Evolutionary conservation across 2,113 vertebrate genomes (phyloP), one percentile per base, ranked within the genome.

Genomic region (Triplophysa dalaica): DNA sequence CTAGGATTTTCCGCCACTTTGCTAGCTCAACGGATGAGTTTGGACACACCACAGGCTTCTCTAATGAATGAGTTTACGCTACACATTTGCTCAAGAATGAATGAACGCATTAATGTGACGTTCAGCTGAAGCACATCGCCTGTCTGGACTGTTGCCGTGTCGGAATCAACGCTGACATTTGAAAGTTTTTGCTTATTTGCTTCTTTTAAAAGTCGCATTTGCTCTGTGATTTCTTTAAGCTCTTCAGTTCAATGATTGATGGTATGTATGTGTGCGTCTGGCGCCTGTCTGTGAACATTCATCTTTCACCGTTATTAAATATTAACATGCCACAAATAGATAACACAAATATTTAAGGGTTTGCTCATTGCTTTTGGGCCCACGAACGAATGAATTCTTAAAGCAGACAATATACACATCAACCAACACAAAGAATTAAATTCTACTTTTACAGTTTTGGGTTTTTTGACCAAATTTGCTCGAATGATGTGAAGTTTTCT

Each of bases 1-100:
- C 33, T 24, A 9, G 72, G 58, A 75, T 75, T 75, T 75, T 75
- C 70, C 16, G 58, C 38, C 72, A 75, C 58, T 75, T 75, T 62
- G 17, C 38, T 16, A 62, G 41, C 5, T 61, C 50, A 52, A 76
- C 50, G 61, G 45, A 76, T 50, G 24, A 33, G 60, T 76, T 33
- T 38, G 45, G 19, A 76, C 43, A 74, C 70, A 3, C 56, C 13
- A n/a, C 33, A 8, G 56, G 56, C 56, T 74, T 38, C n/a, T 21
- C 50, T 60, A 61, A 74, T 74, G 56, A 74, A 60, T 0, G 5
- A 16, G 72, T 22, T 62, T 75, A 41, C 4, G 14, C 58, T 62
- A 62, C 72, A 62, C 58, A 26, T 62, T 76, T 76, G 45, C 45
- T 76, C 74, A 52, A n/a, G 61, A 52, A 52, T 65, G 74, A 76